Evolutionary conservation across 2,888 invertebrate genomes (phyloP).

Genomic region (Melieria crassipennis): DNA sequence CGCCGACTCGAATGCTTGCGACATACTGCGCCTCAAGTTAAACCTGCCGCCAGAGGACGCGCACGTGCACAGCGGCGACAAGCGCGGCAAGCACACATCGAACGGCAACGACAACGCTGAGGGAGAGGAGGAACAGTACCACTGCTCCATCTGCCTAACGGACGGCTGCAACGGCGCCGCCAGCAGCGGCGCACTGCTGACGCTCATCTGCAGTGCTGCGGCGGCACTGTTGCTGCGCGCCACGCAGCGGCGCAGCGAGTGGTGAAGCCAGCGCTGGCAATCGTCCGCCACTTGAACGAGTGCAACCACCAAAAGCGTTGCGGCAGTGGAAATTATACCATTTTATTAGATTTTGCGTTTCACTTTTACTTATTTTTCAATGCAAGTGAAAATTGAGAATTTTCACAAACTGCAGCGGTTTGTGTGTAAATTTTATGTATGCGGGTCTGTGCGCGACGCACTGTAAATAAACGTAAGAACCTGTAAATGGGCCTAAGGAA

Average conservation of each 20-base stretch:
- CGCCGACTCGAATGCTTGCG: conserved; percentile 61
- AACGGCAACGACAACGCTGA: conserved; percentile 36
- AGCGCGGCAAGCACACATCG: conserved; percentile 38
- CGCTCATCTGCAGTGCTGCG: conserved; percentile 25
- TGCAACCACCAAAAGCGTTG: too few species aligned
- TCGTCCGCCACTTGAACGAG: not conserved
- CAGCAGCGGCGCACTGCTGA: conserved; percentile 39
- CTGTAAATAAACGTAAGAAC: conserved; percentile 12
- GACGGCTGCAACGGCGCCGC: conserved; percentile 60
- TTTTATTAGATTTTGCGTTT: too few species aligned
- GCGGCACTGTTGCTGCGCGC: conserved; percentile 24
- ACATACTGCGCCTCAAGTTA: conserved; percentile 56
- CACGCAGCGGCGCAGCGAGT: conserved; percentile 33
- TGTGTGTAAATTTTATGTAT: not conserved
- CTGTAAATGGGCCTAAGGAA: conserved; percentile 10
- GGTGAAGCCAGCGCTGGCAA: conserved; percentile 36
- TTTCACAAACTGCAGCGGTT: too few species aligned
- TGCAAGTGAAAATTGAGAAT: too few species aligned
- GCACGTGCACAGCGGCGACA: conserved; percentile 36
- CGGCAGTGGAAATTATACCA: too few species aligned
- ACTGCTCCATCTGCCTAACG: conserved; percentile 59
- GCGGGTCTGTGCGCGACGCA: conserved; percentile 12
- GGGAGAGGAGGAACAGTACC: conserved; percentile 55
- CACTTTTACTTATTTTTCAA: too few species aligned
- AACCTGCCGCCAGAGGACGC: conserved; percentile 28